Evolutionary conservation across 2,797 vertebrate genomes (phyloP).

Genomic region (Sciurus vulgaris): DNA sequence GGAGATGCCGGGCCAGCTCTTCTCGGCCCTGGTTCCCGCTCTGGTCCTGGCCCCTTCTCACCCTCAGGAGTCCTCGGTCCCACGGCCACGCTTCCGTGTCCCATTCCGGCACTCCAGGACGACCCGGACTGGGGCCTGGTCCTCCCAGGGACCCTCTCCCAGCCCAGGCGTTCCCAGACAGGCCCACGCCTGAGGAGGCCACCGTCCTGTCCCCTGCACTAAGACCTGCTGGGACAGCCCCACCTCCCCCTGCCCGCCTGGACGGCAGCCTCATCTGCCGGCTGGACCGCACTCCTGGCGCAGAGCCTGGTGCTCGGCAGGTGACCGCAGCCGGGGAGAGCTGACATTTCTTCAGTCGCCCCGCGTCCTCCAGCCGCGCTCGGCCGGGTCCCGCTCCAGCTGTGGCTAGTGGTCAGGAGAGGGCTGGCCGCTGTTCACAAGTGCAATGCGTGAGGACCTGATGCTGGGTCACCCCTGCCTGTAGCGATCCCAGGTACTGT

Average conservation of each 20-base stretch:
- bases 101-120: background rate
- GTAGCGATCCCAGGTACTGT: fast-evolving
- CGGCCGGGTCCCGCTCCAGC: fast-evolving
- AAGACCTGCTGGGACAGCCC: background rate
- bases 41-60: background rate
- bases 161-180: background rate
- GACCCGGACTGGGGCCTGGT: fast-evolving
- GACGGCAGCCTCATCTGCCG: background rate
- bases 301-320: background rate
- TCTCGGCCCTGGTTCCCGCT: background rate
- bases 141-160: background rate
- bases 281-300: background rate
- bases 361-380: background rate
- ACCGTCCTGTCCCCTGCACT: fast-evolving
- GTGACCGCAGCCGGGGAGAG: no score
- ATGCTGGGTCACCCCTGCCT: background rate
- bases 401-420: fast-evolving
- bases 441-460: fast-evolving
- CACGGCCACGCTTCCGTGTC: background rate
- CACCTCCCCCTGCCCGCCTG: background rate
- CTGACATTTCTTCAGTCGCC: background rate
- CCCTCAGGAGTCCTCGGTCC: background rate
- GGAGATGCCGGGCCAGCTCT: background rate
- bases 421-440: fast-evolving
- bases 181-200: background rate